A percentile compares a stretch with the other conserved stretches of the same genome.
These are phyloP conservation scores for Cloeon dipterum DNA, from an alignment of 2,888 invertebrate species.

Conservation along the genomic window DNA sequence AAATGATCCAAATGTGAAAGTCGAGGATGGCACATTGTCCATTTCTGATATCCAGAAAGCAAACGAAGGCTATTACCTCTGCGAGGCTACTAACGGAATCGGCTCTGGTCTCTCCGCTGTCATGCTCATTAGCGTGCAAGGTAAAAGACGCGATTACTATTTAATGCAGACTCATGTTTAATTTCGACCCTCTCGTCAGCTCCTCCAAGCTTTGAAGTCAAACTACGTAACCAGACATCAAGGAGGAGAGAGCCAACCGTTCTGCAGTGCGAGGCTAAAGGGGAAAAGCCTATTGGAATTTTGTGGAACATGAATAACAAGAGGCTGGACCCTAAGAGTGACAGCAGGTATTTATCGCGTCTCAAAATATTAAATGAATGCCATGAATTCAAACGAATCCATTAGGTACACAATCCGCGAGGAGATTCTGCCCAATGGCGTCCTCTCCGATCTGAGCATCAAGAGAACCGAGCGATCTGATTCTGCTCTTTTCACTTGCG, in stretches of 20 bases:
- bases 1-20: slow-evolving; percentile 73
- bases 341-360: slow-evolving; percentile 26
- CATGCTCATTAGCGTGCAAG: slow-evolving; percentile 80
- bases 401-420: slow-evolving; percentile 30
- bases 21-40: slow-evolving; percentile 79
- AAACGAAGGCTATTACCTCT: slow-evolving; percentile 85
- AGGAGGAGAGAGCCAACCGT: slow-evolving; percentile 78
- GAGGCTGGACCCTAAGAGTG: slow-evolving; percentile 69
- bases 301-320: slow-evolving; percentile 90
- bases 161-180: no score
- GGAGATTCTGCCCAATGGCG: slow-evolving; percentile 69
- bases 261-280: slow-evolving; percentile 76
- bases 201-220: slow-evolving; percentile 82
- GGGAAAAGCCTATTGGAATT: slow-evolving; percentile 85
- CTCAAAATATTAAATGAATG: not conserved
- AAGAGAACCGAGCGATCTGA: slow-evolving; percentile 73
- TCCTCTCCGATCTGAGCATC: slow-evolving; percentile 70
- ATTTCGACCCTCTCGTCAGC: no score
- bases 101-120: slow-evolving; percentile 88
- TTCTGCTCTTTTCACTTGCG: slow-evolving; percentile 74
- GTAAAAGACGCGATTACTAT: no score
- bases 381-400: not conserved
- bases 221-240: slow-evolving; percentile 75
- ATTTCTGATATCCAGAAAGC: slow-evolving; percentile 80
- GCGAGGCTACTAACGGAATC: slow-evolving; percentile 90